phyloP scores from a whole-genome alignment of 2,113 vertebrate species.

The Aegotheles bennettii region DNA sequence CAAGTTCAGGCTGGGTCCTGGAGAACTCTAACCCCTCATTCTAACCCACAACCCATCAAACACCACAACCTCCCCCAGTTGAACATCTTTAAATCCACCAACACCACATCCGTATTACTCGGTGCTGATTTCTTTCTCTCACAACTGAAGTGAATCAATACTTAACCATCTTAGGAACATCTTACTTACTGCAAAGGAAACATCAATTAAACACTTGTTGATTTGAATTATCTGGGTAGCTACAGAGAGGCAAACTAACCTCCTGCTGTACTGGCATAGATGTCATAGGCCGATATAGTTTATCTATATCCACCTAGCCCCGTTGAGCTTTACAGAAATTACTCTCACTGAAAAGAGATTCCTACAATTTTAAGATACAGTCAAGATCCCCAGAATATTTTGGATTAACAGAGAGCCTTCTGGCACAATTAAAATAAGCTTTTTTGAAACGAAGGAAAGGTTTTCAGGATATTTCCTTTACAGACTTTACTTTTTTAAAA shows the following conservation, averaged over 20 bases:
- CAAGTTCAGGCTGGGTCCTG: neutral
- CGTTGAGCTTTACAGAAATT: neutral
- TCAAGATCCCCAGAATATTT: slow-evolving; percentile 14
- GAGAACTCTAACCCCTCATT: neutral
- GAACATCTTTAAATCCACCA: neutral
- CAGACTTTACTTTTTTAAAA: neutral
- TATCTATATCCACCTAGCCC: neutral
- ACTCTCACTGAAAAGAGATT: neutral
- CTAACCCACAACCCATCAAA: neutral
- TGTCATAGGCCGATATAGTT: neutral
- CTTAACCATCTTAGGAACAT: neutral
- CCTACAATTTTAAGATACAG: neutral
- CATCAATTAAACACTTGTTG: neutral
- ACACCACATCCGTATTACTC: neutral
- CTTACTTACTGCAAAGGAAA: neutral
- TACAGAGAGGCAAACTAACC: neutral
- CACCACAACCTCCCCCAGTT: neutral
- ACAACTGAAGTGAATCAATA: neutral
- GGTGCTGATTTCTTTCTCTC: neutral
- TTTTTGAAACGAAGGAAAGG: neutral
- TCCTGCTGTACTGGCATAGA: neutral
- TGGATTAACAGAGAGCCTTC: slow-evolving; percentile 6
- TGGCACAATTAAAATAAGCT: neutral
- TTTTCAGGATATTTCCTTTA: neutral
- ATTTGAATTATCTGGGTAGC: neutral